Evolutionary conservation across 1,140 invertebrate species (phyloP).

Genomic region (Rhagoletis zephyria): DNA sequence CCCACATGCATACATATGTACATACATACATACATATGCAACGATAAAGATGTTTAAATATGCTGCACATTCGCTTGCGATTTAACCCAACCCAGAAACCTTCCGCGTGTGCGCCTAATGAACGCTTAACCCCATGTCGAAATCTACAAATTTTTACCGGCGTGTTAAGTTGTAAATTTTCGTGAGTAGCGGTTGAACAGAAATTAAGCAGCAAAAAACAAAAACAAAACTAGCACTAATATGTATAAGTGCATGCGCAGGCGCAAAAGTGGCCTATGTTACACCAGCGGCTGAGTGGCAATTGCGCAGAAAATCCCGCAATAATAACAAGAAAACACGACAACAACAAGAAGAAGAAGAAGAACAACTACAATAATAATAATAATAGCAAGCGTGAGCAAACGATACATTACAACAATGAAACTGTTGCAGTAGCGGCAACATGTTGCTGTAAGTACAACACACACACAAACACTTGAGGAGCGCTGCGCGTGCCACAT

Average conservation of each 20-base stretch:
- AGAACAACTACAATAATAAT: no score
- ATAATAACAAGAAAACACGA: constrained; percentile 30
- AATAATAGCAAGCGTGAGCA: background rate
- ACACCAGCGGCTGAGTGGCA: constrained; percentile 22
- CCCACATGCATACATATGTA: background rate
- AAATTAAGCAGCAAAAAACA: background rate
- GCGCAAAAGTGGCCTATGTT: constrained; percentile 19
- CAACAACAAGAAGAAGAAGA: background rate
- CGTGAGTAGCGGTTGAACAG: background rate
- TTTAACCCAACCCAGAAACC: constrained; percentile 24
- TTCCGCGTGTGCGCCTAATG: constrained; percentile 39
- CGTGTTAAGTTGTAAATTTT: constrained; percentile 38
- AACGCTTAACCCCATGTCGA: constrained; percentile 50
- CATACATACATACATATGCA: background rate
- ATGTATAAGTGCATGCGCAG: background rate
- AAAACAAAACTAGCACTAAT: background rate
- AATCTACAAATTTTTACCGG: constrained; percentile 34
- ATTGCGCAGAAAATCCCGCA: background rate
- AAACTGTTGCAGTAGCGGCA: constrained; percentile 13
- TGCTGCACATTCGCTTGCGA: background rate
- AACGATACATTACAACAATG: background rate
- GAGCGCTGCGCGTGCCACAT: background rate
- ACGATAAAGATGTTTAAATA: no score
- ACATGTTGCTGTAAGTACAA: constrained; percentile 1
- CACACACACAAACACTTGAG: background rate